phyloP scores from a whole-genome alignment of 1,140 invertebrate species.

The Stenopsyche tienmushanensis region DNA sequence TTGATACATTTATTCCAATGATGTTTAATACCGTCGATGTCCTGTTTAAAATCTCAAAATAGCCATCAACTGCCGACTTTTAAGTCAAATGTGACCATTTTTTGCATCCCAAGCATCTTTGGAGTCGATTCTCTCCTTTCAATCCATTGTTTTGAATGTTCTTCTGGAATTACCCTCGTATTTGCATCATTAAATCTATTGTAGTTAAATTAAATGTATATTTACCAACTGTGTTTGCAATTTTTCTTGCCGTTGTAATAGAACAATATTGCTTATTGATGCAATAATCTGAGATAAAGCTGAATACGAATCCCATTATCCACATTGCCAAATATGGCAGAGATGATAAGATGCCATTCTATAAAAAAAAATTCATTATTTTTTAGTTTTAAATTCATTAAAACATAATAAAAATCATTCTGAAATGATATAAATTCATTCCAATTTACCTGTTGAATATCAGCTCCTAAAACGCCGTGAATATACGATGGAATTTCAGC shows the following conservation, averaged over 20 bases:
- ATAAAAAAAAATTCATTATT: conserved; percentile 43
- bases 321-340: conserved; percentile 73
- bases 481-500: conserved; percentile 73
- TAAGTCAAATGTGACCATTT: no score
- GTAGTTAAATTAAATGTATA: no score
- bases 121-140: no score
- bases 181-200: no score
- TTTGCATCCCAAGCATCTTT: no score
- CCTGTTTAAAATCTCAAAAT: no score
- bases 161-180: no score
- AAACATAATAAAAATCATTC: neutral
- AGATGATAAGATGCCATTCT: conserved; percentile 74
- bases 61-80: no score
- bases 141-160: no score
- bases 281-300: conserved; percentile 59
- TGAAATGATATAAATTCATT: neutral
- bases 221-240: conserved; percentile 59
- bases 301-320: conserved; percentile 62
- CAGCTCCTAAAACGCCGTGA: conserved; percentile 63
- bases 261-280: conserved; percentile 52
- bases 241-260: conserved; percentile 57
- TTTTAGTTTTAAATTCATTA: neutral
- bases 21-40: no score
- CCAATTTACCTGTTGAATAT: conserved; percentile 56
- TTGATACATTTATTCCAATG: no score